Conservation (phyloP, 2,888 invertebrate species). For the Crossocerus cetratus region DNA sequence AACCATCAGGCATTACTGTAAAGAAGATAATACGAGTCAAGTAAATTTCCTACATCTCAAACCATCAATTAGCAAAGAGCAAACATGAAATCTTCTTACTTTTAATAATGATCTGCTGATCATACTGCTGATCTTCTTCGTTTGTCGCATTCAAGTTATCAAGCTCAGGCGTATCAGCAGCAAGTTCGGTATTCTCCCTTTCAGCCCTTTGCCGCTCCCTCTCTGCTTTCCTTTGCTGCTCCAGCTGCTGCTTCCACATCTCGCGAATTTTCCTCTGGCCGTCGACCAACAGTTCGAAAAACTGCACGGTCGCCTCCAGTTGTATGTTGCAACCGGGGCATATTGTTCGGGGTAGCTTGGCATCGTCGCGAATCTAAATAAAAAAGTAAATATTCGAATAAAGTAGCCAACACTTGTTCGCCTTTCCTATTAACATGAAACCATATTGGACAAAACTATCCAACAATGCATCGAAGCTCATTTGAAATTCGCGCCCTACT, state of each 20-base stretch:
- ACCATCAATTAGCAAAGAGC: too few relatives aligned
- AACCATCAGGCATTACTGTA: conserved; percentile 81
- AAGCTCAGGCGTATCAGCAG: conserved; percentile 47
- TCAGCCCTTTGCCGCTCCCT: conserved; percentile 64
- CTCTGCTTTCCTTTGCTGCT: conserved; percentile 73
- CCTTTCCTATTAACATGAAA: too few relatives aligned
- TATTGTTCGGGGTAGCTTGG: conserved; percentile 84
- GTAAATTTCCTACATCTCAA: conserved; percentile 1
- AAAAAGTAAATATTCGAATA: conserved; percentile 22
- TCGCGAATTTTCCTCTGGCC: conserved; percentile 82
- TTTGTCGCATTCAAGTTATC: conserved; percentile 49
- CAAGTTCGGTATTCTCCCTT: conserved; percentile 58
- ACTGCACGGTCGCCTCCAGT: conserved; percentile 85
- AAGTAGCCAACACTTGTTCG: not conserved
- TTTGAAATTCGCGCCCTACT: too few relatives aligned
- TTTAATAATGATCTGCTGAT: conserved; percentile 78
- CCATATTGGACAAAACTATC: too few relatives aligned
- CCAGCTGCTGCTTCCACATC: conserved; percentile 77
- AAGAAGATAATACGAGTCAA: conserved; percentile 34
- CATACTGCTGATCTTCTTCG: conserved; percentile 73
- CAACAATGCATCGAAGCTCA: too few relatives aligned
- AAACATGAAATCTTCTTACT: conserved; percentile 69
- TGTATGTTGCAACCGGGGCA: conserved; percentile 88
- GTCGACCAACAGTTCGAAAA: conserved; percentile 84
- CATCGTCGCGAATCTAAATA: conserved; percentile 84